Evolutionary conservation across 2,797 vertebrate species (phyloP).

Genomic region (Chrysocyon brachyurus): DNA sequence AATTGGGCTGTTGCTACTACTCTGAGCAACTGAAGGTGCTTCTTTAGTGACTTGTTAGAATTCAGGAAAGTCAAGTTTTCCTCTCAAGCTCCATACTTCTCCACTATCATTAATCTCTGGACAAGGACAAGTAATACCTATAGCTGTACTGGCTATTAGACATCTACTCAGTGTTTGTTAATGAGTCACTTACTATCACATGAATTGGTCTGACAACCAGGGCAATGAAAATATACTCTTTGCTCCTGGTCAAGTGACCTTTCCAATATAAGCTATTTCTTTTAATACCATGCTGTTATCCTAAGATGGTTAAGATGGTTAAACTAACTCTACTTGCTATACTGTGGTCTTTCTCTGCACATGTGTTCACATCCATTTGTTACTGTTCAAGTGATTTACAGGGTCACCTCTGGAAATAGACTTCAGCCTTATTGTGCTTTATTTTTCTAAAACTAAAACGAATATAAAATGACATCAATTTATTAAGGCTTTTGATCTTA

Average conservation of each 20-base stretch:
- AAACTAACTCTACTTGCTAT: background rate
- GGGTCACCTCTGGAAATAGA: background rate
- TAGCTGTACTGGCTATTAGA: background rate
- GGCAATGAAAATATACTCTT: background rate
- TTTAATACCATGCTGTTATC: background rate
- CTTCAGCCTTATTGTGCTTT: background rate
- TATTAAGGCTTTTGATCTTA: slow-evolving; percentile 66
- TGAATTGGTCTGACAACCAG: background rate
- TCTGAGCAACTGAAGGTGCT: background rate
- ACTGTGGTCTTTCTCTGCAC: background rate
- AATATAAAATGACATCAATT: slow-evolving; percentile 32
- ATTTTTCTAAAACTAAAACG: slow-evolving; percentile 48
- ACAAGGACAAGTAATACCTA: background rate
- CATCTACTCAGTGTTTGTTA: background rate
- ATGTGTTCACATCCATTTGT: background rate
- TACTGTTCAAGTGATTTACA: background rate
- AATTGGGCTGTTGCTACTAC: background rate
- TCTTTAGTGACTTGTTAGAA: background rate
- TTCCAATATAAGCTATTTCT: background rate
- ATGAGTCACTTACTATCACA: background rate
- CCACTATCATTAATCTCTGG: background rate
- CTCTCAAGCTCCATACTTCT: background rate
- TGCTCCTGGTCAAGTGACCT: background rate
- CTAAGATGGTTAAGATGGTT: background rate
- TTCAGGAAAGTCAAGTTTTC: background rate